Percentiles rank a stretch among this genome's conserved stretches.
Evolutionary conservation across 2,113 vertebrate species (phyloP).

Genomic region (Chelonoidis abingdonii): DNA sequence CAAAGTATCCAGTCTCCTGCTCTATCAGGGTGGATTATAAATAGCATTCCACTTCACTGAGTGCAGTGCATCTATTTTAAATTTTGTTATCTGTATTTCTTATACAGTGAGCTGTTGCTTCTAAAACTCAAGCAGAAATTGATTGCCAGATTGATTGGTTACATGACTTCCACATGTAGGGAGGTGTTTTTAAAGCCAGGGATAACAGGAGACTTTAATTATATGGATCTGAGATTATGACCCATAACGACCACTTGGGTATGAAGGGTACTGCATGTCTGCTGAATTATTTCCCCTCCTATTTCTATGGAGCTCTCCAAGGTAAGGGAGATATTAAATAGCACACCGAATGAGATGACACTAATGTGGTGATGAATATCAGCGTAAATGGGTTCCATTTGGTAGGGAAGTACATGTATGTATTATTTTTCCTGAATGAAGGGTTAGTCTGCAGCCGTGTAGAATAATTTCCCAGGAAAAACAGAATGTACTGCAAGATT

Average conservation of each 20-base stretch:
- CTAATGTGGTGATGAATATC: conserved; percentile 19
- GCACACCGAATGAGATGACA: neutral
- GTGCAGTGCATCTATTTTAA: conserved; percentile 2
- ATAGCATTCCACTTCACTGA: neutral
- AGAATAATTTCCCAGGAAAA: neutral
- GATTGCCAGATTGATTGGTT: neutral
- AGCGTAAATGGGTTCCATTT: neutral
- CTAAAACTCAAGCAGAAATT: conserved; percentile 17
- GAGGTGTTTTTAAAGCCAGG: neutral
- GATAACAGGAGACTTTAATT: neutral
- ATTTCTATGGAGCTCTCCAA: neutral
- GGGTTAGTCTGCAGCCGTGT: neutral
- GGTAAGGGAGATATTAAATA: neutral
- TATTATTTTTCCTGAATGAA: neutral
- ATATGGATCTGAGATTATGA: neutral
- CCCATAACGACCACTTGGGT: neutral
- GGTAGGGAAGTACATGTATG: neutral
- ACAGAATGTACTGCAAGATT: neutral
- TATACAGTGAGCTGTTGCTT: neutral
- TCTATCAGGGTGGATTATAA: neutral
- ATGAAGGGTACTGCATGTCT: neutral
- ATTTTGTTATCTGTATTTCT: conserved; percentile 4
- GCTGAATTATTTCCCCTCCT: neutral
- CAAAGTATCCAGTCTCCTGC: neutral
- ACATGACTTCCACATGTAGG: neutral